phyloP scores from a whole-genome alignment of 2,797 vertebrate species.

The Tadarida brasiliensis region DNA sequence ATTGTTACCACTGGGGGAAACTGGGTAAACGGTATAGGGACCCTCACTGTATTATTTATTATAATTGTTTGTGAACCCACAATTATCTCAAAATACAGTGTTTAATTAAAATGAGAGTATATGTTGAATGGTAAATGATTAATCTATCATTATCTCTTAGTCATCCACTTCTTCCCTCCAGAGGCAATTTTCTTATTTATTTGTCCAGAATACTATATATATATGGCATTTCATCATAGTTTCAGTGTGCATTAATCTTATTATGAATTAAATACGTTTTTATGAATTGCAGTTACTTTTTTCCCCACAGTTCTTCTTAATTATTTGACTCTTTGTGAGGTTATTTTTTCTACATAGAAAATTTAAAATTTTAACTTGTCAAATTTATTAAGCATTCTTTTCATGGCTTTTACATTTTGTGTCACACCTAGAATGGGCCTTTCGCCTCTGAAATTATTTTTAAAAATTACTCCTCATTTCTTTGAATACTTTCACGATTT shows the following conservation, averaged over 20 bases:
- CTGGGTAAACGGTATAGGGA: not conserved
- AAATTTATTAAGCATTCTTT: not conserved
- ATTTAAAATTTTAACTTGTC: not conserved
- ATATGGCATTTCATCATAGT: not conserved
- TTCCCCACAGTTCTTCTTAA: not conserved
- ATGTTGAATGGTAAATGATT: not conserved
- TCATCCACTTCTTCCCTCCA: not conserved
- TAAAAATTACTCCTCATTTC: not conserved
- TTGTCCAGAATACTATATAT: not conserved
- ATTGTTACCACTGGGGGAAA: not conserved
- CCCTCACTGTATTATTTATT: not conserved
- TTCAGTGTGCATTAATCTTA: not conserved
- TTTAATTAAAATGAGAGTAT: not conserved
- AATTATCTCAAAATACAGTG: not conserved
- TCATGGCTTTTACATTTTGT: not conserved
- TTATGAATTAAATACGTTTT: not conserved
- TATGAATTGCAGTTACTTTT: not conserved
- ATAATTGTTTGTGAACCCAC: not conserved
- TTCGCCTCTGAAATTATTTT: not conserved
- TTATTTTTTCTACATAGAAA: not conserved
- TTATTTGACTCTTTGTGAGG: not conserved
- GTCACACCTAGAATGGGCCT: not conserved
- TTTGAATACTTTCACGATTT: not conserved
- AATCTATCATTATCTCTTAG: not conserved
- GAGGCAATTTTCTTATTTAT: not conserved